Evolutionary conservation across 1,140 invertebrate genomes (phyloP).

Genomic region (Drosophila micromelanica): DNA sequence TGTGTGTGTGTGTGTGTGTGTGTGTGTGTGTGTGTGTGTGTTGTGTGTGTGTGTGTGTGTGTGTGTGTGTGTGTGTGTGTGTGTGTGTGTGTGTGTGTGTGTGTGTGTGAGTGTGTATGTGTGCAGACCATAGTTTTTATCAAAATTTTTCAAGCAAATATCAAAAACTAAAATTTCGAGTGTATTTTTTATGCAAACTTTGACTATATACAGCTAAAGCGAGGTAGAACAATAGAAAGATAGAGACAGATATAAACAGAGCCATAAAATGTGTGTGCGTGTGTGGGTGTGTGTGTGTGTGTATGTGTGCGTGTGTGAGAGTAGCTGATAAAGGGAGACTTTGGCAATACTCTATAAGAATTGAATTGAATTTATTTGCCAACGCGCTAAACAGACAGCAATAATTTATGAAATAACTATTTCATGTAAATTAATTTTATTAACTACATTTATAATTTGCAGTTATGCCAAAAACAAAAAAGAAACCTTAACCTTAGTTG

Average conservation of each 20-base stretch:
- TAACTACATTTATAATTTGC: slow-evolving; percentile 79
- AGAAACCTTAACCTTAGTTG: slow-evolving; percentile 9
- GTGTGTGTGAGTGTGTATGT: neutral
- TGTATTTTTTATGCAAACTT: slow-evolving; percentile 1
- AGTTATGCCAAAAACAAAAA: slow-evolving; percentile 44
- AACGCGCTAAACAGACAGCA: slow-evolving; percentile 31
- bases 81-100: slow-evolving; percentile 3
- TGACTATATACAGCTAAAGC: neutral
- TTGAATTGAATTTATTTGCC: slow-evolving; percentile 59
- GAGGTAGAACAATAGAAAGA: neutral
- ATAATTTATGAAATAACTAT: slow-evolving; percentile 58
- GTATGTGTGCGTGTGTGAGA: neutral
- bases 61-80: too few relatives aligned
- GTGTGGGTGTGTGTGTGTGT: slow-evolving; percentile 1
- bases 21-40: too few relatives aligned
- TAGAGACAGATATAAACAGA: neutral
- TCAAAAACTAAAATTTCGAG: slow-evolving; percentile 2
- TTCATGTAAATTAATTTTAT: slow-evolving; percentile 64
- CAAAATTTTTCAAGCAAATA: slow-evolving; percentile 25
- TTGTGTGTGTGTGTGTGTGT: too few relatives aligned
- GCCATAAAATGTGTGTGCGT: slow-evolving; percentile 1
- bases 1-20: too few relatives aligned
- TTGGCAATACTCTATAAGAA: slow-evolving; percentile 48
- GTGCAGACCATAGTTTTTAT: neutral
- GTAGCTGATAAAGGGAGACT: neutral